Conservation (phyloP, 2,888 invertebrate genomes). For the Orgyia antiqua region DNA sequence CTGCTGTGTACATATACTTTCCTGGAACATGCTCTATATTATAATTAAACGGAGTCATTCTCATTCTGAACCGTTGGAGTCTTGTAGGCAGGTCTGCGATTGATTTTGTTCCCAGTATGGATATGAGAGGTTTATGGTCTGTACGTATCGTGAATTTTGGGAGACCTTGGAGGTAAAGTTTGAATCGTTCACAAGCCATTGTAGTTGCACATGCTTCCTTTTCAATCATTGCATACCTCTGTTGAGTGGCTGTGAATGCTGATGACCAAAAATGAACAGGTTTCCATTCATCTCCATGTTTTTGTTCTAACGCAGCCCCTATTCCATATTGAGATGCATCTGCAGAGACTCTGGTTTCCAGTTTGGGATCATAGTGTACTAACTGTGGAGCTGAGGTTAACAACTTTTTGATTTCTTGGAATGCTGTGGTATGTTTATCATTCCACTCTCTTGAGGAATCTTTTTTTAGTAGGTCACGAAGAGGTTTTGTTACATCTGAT, state of each 20-base stretch:
- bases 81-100: neutral
- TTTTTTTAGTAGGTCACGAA: slow-evolving; percentile 3
- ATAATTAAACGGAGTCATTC: slow-evolving; percentile 5
- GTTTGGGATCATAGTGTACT: slow-evolving; percentile 4
- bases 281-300: neutral
- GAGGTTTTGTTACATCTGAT: slow-evolving; percentile 3
- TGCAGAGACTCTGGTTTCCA: slow-evolving; percentile 1
- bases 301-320: neutral
- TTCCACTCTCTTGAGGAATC: slow-evolving; percentile 2
- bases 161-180: slow-evolving; percentile 2
- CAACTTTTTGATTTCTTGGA: slow-evolving; percentile 2
- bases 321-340: slow-evolving; percentile 2
- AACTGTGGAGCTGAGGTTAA: slow-evolving; percentile 2
- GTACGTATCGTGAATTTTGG: neutral
- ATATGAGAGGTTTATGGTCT: neutral
- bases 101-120: neutral
- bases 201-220: slow-evolving; percentile 6
- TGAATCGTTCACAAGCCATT: slow-evolving; percentile 6
- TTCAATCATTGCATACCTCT: slow-evolving; percentile 6
- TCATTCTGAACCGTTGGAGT: slow-evolving; percentile 5
- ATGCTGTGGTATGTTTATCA: slow-evolving; percentile 1
- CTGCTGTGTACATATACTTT: slow-evolving; percentile 3
- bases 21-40: slow-evolving; percentile 4
- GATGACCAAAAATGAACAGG: slow-evolving; percentile 1
- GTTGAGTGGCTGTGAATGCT: slow-evolving; percentile 1